Conservation (phyloP, 2,797 vertebrate genomes). For the Liparis tanakae region DNA sequence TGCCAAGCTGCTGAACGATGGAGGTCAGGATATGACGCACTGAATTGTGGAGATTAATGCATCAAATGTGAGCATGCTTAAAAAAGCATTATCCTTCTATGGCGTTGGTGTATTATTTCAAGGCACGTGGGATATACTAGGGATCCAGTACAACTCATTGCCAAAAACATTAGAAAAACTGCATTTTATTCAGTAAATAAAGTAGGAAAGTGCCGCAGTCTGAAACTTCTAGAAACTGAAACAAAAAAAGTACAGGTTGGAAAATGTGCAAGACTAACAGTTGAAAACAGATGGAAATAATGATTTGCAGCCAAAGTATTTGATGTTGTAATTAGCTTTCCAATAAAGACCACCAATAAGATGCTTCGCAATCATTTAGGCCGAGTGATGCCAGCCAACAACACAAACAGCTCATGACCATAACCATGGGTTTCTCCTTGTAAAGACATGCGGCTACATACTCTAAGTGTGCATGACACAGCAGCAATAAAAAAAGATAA, state of each 20-base stretch:
- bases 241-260: neutral
- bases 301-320: conserved; percentile 1
- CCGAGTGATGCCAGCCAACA: neutral
- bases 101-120: conserved; percentile 9
- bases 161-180: conserved; percentile 13
- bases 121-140: neutral
- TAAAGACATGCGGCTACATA: neutral
- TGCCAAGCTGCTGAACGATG: conserved; percentile 7
- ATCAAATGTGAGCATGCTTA: neutral
- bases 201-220: neutral
- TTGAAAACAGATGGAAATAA: neutral
- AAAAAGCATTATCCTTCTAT: neutral
- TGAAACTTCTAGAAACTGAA: neutral
- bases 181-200: neutral
- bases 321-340: neutral
- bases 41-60: neutral
- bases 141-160: neutral
- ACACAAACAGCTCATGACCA: neutral
- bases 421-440: neutral
- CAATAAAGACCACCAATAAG: neutral
- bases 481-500: neutral
- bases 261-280: neutral
- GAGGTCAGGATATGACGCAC: neutral
- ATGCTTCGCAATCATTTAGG: neutral
- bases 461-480: neutral